These are phyloP conservation scores for Rhagonycha lutea DNA, from an alignment of 2,888 invertebrate species.

Conservation along the genomic window DNA sequence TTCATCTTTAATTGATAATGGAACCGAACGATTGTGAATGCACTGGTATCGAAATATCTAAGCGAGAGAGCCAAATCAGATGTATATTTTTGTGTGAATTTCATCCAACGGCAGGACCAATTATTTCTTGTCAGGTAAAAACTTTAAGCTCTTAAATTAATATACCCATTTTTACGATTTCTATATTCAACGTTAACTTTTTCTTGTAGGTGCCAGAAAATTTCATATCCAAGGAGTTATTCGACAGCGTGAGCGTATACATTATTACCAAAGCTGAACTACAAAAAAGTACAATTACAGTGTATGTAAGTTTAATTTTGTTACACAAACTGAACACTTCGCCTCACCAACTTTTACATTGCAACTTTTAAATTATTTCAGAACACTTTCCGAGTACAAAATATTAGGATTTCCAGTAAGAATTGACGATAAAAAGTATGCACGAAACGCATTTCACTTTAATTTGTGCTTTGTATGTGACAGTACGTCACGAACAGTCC, in stretches of 20 bases:
- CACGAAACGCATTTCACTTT: conserved; percentile 92
- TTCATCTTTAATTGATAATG: neutral
- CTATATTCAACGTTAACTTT: conserved; percentile 10
- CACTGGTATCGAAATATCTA: conserved; percentile 3
- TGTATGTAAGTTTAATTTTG: conserved; percentile 63
- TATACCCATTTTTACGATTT: neutral
- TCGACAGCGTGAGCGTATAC: conserved; percentile 91
- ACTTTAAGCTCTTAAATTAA: conserved; percentile 6
- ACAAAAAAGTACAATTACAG: conserved; percentile 86
- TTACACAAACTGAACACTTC: neutral
- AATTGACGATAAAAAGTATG: conserved; percentile 87
- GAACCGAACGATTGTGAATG: neutral
- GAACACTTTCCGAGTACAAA: conserved; percentile 77
- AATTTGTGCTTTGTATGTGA: conserved; percentile 95
- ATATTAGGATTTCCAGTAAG: conserved; percentile 91
- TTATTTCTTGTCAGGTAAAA: conserved; percentile 81
- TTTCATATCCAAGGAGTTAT: conserved; percentile 88
- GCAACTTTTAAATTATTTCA: conserved; percentile 45
- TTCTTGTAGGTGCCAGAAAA: conserved; percentile 79
- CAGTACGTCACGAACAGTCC: conserved; percentile 84
- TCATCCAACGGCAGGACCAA: conserved; percentile 78
- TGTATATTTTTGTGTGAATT: conserved; percentile 84
- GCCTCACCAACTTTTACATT: neutral
- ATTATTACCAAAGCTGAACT: conserved; percentile 94
- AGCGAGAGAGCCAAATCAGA: conserved; percentile 73